Percentiles rank a stretch among this genome's conserved stretches.
These are phyloP conservation scores for Cheiracanthium punctorium DNA, from an alignment of 2,888 invertebrate genomes.

Conservation along the genomic window DNA sequence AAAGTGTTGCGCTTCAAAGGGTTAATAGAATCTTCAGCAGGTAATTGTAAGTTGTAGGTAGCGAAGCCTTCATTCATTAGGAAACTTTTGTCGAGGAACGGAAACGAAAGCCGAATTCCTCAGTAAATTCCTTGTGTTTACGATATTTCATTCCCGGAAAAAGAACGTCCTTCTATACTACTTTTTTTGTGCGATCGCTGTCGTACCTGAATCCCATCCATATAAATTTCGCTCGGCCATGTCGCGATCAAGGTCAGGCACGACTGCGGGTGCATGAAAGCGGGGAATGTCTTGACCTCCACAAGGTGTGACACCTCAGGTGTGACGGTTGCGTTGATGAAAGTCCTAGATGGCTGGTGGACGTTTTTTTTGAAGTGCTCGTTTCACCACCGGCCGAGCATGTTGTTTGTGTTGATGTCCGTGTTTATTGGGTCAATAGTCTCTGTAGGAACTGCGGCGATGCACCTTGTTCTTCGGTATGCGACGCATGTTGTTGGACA, in stretches of 20 bases:
- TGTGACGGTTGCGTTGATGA: background rate
- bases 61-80: no score
- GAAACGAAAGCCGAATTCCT: no score
- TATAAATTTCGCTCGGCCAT: no score
- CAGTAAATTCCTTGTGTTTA: no score
- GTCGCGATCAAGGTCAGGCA: background rate
- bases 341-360: background rate
- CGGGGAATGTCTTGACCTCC: background rate
- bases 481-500: no score
- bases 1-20: no score
- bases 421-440: conserved; percentile 15
- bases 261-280: background rate
- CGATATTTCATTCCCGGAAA: no score
- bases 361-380: conserved; percentile 1
- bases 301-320: background rate
- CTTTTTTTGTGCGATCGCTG: no score
- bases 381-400: background rate
- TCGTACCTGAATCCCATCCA: background rate
- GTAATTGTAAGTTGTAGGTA: no score
- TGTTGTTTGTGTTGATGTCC: background rate
- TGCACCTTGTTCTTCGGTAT: background rate
- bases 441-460: background rate
- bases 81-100: no score
- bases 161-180: no score
- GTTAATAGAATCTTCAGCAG: no score